phyloP scores from a whole-genome alignment of 2,113 vertebrate genomes.

The Atherinomorus stipes region DNA sequence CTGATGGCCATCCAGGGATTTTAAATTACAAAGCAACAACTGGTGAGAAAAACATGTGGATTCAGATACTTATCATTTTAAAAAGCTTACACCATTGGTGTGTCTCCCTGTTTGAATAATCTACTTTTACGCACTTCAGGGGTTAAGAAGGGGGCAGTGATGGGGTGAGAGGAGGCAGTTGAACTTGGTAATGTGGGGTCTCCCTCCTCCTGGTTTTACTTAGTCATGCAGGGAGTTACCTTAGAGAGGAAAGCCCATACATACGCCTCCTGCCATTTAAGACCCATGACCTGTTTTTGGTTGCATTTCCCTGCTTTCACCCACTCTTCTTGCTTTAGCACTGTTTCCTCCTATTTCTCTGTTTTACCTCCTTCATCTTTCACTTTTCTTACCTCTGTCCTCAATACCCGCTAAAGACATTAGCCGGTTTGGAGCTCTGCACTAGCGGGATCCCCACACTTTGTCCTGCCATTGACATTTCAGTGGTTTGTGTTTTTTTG shows the following conservation, averaged over 20 bases:
- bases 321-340: constrained; percentile 22
- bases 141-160: constrained; percentile 14
- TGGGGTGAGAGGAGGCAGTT: constrained; percentile 32
- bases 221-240: constrained; percentile 66
- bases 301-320: constrained; percentile 37
- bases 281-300: constrained; percentile 40
- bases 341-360: constrained; percentile 52
- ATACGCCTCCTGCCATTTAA: constrained; percentile 43
- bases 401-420: constrained; percentile 78
- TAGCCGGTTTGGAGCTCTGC: constrained; percentile 54
- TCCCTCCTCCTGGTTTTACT: constrained; percentile 65
- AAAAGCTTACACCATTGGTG: no score
- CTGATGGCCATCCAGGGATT: background rate
- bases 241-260: constrained; percentile 60
- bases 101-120: constrained; percentile 2
- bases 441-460: constrained; percentile 60
- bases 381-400: constrained; percentile 62
- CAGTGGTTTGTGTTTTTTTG: constrained; percentile 71
- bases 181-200: constrained; percentile 57
- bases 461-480: constrained; percentile 68
- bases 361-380: constrained; percentile 28
- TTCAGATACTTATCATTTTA: background rate
- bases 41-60: background rate
- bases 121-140: constrained; percentile 25
- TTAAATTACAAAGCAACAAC: background rate